phyloP scores from a whole-genome alignment of 2,797 vertebrate species.

The Eurystomus glaucurus region DNA sequence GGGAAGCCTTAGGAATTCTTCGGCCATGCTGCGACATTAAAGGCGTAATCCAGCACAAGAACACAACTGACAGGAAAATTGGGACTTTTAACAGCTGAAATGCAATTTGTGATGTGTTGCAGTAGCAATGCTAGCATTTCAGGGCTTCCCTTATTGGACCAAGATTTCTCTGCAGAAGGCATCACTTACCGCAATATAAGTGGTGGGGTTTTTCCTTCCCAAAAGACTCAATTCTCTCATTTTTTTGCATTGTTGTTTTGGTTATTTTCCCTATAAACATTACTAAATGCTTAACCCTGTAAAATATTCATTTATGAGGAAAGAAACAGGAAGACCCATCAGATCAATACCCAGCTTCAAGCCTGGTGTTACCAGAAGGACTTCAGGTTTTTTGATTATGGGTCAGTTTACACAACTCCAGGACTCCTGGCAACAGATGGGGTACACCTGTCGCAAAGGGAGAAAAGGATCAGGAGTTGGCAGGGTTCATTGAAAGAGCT shows the following conservation, averaged over 20 bases:
- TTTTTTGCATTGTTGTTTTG: neutral
- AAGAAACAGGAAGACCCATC: too few relatives aligned
- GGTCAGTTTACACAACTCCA: too few relatives aligned
- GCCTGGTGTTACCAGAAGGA: too few relatives aligned
- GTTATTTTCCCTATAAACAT: neutral
- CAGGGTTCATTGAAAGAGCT: too few relatives aligned
- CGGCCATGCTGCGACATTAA: neutral
- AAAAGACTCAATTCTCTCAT: neutral
- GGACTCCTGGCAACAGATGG: too few relatives aligned
- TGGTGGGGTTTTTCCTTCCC: neutral
- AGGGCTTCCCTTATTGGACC: neutral
- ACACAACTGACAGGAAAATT: neutral
- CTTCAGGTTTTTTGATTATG: too few relatives aligned
- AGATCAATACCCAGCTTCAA: too few relatives aligned
- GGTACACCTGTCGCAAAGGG: too few relatives aligned
- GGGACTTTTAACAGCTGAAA: neutral
- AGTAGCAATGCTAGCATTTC: neutral
- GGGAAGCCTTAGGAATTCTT: neutral
- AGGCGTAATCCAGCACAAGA: neutral
- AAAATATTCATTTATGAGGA: neutral
- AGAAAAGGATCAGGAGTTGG: too few relatives aligned
- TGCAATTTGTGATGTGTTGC: neutral
- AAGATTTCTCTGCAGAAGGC: neutral
- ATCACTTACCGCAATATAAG: neutral
- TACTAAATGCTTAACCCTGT: neutral